phyloP scores from a whole-genome alignment of 2,888 invertebrate genomes.

The Melangyna quadrimaculata region DNA sequence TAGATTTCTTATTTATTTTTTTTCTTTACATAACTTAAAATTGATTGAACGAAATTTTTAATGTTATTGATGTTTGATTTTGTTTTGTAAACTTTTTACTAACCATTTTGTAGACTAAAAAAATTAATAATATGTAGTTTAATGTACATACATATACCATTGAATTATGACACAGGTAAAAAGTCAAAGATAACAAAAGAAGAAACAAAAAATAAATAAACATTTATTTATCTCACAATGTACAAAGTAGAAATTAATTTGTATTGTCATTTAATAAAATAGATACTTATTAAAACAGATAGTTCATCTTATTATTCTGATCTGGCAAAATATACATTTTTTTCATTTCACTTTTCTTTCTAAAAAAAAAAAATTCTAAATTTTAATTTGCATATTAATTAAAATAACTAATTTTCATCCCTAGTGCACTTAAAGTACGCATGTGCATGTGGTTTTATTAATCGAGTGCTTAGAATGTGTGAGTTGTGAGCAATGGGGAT shows the following conservation, averaged over 20 bases:
- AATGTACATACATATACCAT: conserved; percentile 13
- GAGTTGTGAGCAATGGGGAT: conserved; percentile 65
- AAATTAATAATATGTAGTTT: conserved; percentile 33
- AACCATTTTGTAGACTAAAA: conserved; percentile 47
- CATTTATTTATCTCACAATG: conserved; percentile 54
- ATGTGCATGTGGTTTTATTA: conserved; percentile 53
- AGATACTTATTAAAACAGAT: conserved; percentile 39
- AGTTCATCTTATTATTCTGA: conserved; percentile 45
- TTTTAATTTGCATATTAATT: conserved; percentile 12
- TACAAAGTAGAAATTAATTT: conserved; percentile 60
- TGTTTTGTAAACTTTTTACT: conserved; percentile 48
- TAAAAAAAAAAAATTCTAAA: not conserved
- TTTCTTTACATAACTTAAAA: conserved; percentile 23
- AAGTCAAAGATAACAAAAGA: not conserved
- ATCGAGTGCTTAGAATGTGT: conserved; percentile 27
- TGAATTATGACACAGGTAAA: conserved; percentile 30
- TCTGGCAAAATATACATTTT: conserved; percentile 50
- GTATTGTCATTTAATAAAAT: conserved; percentile 59
- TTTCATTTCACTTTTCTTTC: conserved; percentile 24
- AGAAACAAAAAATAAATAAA: conserved; percentile 23
- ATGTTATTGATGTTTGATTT: conserved; percentile 26
- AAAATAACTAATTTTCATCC: conserved; percentile 43
- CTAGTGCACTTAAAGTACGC: conserved; percentile 29
- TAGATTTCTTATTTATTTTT: conserved; percentile 25
- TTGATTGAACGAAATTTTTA: conserved; percentile 2